Conservation (phyloP, 2,113 vertebrate species). For the Myotis davidii region DNA sequence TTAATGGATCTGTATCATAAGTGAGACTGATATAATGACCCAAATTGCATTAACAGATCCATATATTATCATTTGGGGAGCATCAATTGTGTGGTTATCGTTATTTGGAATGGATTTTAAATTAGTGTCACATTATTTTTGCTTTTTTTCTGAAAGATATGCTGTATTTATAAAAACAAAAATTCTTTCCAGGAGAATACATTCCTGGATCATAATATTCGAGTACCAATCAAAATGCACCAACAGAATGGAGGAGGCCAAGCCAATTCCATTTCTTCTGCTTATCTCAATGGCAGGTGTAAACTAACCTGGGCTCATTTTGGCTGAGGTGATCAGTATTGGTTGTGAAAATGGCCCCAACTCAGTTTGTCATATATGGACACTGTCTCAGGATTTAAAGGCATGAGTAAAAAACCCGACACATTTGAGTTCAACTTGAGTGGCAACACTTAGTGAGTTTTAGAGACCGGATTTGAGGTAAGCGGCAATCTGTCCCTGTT, state of each 20-base stretch:
- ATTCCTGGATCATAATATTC: background rate
- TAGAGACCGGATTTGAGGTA: constrained; percentile 5
- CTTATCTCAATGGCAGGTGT: constrained; percentile 13
- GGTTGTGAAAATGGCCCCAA: constrained; percentile 38
- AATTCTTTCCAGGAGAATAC: background rate
- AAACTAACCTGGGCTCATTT: constrained; percentile 49
- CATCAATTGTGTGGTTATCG: background rate
- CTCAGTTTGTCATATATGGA: background rate
- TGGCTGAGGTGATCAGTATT: background rate
- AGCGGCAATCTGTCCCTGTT: background rate
- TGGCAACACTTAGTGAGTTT: background rate
- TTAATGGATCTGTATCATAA: background rate
- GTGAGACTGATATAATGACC: background rate
- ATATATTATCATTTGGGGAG: background rate
- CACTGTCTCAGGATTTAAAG: background rate
- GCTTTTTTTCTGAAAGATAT: background rate
- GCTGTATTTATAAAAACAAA: background rate
- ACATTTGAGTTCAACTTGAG: background rate
- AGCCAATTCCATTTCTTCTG: background rate
- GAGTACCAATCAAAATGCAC: background rate
- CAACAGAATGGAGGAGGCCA: background rate
- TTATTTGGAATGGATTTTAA: background rate
- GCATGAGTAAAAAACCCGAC: constrained; percentile 10
- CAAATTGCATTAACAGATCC: background rate
- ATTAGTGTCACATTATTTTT: background rate